phyloP scores from a whole-genome alignment of 2,888 invertebrate species.

The Drosophila conformis region DNA sequence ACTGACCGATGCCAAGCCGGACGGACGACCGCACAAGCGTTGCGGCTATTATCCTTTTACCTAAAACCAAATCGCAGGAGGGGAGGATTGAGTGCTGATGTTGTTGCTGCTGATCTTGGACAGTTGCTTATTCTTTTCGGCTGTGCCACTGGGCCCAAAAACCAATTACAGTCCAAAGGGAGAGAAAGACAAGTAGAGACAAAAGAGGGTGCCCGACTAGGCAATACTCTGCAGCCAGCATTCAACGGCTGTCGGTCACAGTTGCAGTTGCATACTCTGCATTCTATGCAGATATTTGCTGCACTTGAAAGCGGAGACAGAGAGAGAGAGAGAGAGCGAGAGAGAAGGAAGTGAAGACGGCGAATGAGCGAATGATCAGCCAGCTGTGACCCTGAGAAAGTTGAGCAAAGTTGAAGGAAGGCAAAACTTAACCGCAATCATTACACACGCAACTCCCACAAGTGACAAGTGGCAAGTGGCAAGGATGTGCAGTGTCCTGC shows the following conservation, averaged over 20 bases:
- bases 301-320: background rate
- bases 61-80: constrained; percentile 11
- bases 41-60: constrained; percentile 72
- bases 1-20: constrained; percentile 37
- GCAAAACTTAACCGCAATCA: constrained; percentile 69
- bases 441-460: constrained; percentile 68
- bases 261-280: background rate
- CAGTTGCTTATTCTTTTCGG: constrained; percentile 13
- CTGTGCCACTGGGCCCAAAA: constrained; percentile 2
- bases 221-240: background rate
- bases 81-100: constrained; percentile 2
- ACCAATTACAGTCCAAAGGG: constrained; percentile 24
- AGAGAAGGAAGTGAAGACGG: background rate
- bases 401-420: constrained; percentile 12
- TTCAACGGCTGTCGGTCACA: background rate
- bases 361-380: constrained; percentile 37
- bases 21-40: constrained; percentile 18
- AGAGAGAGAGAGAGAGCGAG: background rate
- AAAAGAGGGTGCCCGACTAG: background rate
- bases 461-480: constrained; percentile 14
- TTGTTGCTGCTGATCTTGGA: constrained; percentile 31
- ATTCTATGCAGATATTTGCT: background rate
- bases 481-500: constrained; percentile 38
- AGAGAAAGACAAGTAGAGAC: background rate
- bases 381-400: constrained; percentile 77